A percentile compares a stretch with the other conserved stretches of the same genome.
These are phyloP conservation scores for Aricia agestis DNA, from an alignment of 1,140 invertebrate genomes.

Conservation along the genomic window DNA sequence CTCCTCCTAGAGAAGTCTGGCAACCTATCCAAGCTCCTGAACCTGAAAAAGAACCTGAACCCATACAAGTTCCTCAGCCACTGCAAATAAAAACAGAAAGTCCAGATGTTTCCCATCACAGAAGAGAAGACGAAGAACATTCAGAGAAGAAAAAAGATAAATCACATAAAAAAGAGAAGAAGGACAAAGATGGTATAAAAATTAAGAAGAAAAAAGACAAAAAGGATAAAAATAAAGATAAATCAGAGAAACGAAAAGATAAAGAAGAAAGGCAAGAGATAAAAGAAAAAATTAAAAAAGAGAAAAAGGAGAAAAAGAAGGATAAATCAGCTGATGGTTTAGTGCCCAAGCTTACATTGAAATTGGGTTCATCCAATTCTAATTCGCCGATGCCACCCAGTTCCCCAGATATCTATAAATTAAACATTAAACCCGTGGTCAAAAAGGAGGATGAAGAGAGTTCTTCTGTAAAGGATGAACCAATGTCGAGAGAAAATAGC, in stretches of 20 bases:
- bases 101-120: constrained; percentile 45
- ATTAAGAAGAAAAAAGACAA: constrained; percentile 88
- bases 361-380: constrained; percentile 80
- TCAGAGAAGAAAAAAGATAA: constrained; percentile 80
- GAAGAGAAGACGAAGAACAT: constrained; percentile 75
- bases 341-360: constrained; percentile 88
- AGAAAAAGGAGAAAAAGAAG: constrained; percentile 79
- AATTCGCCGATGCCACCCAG: constrained; percentile 79
- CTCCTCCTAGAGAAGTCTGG: constrained; percentile 23
- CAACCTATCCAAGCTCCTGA: constrained; percentile 23
- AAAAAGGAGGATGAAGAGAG: constrained; percentile 78
- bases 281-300: constrained; percentile 79
- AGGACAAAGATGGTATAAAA: constrained; percentile 80
- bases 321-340: constrained; percentile 75
- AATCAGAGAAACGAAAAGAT: constrained; percentile 78
- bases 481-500: constrained; percentile 75
- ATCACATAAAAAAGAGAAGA: constrained; percentile 83
- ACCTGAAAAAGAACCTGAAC: constrained; percentile 27
- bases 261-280: constrained; percentile 77
- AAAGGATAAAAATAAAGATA: constrained; percentile 80
- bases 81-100: constrained; percentile 33
- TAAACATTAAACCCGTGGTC: constrained; percentile 85
- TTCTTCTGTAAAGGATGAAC: constrained; percentile 48
- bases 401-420: constrained; percentile 81
- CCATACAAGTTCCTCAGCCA: constrained; percentile 29